Evolutionary conservation across 2,113 vertebrate species (phyloP).

Genomic region (Plotosus lineatus): DNA sequence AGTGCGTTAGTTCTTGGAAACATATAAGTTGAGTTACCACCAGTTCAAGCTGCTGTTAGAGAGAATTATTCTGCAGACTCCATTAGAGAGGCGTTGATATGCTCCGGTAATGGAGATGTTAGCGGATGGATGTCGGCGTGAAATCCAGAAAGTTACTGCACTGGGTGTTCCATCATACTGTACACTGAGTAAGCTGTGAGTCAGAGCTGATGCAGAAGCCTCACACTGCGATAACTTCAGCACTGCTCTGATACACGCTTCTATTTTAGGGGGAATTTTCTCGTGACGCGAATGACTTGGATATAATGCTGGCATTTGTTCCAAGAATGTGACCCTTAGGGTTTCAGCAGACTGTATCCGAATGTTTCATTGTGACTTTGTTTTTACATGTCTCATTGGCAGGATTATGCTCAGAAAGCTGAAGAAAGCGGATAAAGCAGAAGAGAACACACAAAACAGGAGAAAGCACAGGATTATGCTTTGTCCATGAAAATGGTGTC

Average conservation of each 20-base stretch:
- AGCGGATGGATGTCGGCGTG: background rate
- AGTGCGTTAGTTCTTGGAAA: background rate
- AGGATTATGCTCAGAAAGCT: slow-evolving; percentile 31
- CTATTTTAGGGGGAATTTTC: slow-evolving; percentile 6
- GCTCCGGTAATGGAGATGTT: background rate
- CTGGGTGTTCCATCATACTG: background rate
- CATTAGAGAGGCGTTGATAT: background rate
- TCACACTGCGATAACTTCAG: slow-evolving; percentile 2
- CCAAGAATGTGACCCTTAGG: background rate
- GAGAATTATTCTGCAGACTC: background rate
- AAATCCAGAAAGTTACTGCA: background rate
- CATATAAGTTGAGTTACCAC: background rate
- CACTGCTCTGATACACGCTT: background rate
- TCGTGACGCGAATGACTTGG: slow-evolving; percentile 4
- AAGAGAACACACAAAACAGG: background rate
- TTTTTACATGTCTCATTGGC: slow-evolving; percentile 4
- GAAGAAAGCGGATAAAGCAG: background rate
- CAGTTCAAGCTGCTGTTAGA: background rate
- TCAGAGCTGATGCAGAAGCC: background rate
- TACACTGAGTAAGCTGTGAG: slow-evolving; percentile 6
- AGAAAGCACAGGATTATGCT: slow-evolving; percentile 5
- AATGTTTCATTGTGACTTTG: background rate
- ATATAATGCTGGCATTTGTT: slow-evolving; percentile 5
- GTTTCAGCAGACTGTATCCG: slow-evolving; percentile 1
- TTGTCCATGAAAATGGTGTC: background rate